Evolutionary conservation across 2,113 vertebrate genomes (phyloP), one percentile per base, ranked within the genome.

Genomic region (Hippocampus barbouri): DNA sequence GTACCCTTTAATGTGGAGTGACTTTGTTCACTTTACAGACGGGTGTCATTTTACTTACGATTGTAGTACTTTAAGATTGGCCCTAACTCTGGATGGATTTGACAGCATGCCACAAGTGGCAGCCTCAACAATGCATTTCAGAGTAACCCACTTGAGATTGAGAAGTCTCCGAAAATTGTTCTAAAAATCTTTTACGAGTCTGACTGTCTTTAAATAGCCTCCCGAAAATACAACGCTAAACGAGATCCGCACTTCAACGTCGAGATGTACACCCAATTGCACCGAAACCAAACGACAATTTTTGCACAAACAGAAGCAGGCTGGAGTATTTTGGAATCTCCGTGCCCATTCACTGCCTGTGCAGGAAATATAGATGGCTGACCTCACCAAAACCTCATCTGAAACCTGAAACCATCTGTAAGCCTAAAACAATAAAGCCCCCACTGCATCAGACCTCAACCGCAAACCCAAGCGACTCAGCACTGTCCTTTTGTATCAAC

Each of bases 1-100:
- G 14, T 60, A 57, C 59, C 47, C 72, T 89, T 89, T 93, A 84
- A 91, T 92, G 92, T 92, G 92, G 92, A 83, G 47, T 61, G 78
- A 88, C 86, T 80, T 80, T 73, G 81, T 88, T 89, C 89, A 90
- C 91, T 92, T 91, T 77, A 91, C 89, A 90, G 81, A 71, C 83
- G 73, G 80, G 85, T 88, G 89, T 90, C 85, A 90, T 84, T 88
- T 90, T 89, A 84, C 86, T 49, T 15, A 49, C 14, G 15, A 49
- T 49, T 49, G 47, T 12, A 49, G 15, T 49, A 4, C 14, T 49
- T 49, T 49, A 78, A 75, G 85, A 90, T 84, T 85, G 78, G 82
- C 77, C 79, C 83, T 68, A 83, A 87, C 67, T 77, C 78, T 38
- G 76, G 78, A 77, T 9, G 65, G 74, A 80, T 83, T 80, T 79